Evolutionary conservation across 2,888 invertebrate genomes (phyloP).

Genomic region (Willowsia nigromaculata): DNA sequence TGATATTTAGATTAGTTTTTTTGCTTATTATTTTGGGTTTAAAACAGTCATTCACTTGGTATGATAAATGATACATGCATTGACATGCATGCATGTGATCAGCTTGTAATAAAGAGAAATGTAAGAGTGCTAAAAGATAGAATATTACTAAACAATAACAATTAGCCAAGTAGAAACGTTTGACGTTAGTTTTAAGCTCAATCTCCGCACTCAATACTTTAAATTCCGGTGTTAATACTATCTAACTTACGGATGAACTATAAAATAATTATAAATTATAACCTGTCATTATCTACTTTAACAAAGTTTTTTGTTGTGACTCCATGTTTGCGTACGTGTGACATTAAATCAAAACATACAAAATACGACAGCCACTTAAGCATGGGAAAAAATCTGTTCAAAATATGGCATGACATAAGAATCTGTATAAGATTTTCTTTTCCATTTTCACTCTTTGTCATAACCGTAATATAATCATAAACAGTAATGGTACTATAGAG

Average conservation of each 20-base stretch:
- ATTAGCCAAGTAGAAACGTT: too few species aligned
- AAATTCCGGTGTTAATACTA: too few species aligned
- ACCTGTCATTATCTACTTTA: background rate
- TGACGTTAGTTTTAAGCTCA: background rate
- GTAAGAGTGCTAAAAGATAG: too few species aligned
- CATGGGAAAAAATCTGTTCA: background rate
- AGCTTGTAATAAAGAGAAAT: too few species aligned
- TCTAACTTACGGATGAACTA: too few species aligned
- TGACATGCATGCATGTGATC: too few species aligned
- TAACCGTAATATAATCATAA: conserved; percentile 35
- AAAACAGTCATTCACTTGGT: background rate
- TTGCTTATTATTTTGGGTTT: background rate
- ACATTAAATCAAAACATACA: conserved; percentile 18
- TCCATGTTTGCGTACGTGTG: background rate
- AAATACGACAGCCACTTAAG: background rate
- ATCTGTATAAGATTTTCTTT: background rate
- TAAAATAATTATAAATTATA: too few species aligned
- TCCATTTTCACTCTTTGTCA: conserved; percentile 2
- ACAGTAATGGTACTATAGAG: background rate
- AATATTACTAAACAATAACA: too few species aligned
- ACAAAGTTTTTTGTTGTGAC: background rate
- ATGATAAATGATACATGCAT: too few species aligned
- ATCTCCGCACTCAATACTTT: too few species aligned
- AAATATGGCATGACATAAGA: background rate
- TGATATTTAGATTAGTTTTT: background rate